These are phyloP conservation scores for Calycopis cecrops DNA, from an alignment of 1,140 invertebrate species.

Conservation along the genomic window DNA sequence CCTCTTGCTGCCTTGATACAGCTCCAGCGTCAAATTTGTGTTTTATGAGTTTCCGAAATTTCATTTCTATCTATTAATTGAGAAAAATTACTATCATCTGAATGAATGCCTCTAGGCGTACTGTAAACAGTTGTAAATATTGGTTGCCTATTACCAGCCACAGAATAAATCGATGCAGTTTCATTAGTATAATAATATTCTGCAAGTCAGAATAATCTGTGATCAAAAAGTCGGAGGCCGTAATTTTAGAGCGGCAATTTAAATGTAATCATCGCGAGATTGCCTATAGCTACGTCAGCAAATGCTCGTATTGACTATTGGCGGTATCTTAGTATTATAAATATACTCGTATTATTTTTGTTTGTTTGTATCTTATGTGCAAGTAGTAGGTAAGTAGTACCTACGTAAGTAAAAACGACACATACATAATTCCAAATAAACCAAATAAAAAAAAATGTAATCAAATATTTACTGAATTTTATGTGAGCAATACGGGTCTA, in stretches of 20 bases:
- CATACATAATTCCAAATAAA: too few species aligned
- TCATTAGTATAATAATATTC: constrained; percentile 78
- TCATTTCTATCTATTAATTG: constrained; percentile 82
- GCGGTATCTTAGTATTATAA: too few species aligned
- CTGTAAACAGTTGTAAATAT: constrained; percentile 83
- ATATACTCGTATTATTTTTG: too few species aligned
- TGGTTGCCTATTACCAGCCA: constrained; percentile 82
- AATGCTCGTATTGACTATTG: too few species aligned
- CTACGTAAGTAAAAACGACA: too few species aligned
- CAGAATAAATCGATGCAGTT: constrained; percentile 83
- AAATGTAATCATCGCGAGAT: neutral
- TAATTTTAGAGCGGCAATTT: constrained; percentile 17
- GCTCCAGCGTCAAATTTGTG: too few species aligned
- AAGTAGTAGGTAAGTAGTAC: too few species aligned
- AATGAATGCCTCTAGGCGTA: constrained; percentile 76
- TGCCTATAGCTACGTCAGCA: neutral
- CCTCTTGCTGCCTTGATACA: too few species aligned
- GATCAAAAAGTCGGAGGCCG: constrained; percentile 15
- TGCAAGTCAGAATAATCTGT: constrained; percentile 9
- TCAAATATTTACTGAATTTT: too few species aligned
- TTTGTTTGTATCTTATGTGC: too few species aligned
- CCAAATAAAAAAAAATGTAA: too few species aligned
- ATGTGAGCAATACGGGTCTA: too few species aligned
- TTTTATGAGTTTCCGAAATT: constrained; percentile 73
- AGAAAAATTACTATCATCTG: constrained; percentile 79